Evolutionary conservation across 2,113 vertebrate genomes (phyloP).

Genomic region (Mormoops blainvillei): DNA sequence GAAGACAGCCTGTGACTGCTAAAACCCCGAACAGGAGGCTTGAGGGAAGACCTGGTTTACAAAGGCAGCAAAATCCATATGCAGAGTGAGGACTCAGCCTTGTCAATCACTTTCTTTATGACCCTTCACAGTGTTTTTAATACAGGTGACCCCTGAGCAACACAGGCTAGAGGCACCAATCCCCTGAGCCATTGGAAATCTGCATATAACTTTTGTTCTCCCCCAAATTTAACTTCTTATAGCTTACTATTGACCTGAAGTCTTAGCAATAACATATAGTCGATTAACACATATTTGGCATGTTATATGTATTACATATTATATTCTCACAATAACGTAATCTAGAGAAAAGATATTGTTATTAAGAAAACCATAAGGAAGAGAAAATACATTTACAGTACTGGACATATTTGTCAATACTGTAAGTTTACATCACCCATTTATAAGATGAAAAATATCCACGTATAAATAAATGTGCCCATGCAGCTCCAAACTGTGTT

Average conservation of each 20-base stretch:
- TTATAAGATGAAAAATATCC: not conserved
- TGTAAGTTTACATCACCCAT: not conserved
- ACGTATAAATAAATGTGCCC: not conserved
- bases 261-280: not conserved
- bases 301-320: not conserved
- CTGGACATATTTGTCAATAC: no score
- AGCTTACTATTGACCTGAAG: not conserved
- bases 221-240: not conserved
- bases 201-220: not conserved
- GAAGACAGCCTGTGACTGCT: not conserved
- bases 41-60: not conserved
- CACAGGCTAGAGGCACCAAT: not conserved
- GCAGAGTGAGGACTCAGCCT: not conserved
- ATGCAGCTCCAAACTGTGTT: not conserved
- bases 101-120: not conserved
- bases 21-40: not conserved
- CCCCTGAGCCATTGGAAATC: not conserved
- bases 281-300: not conserved
- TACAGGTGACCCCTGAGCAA: not conserved
- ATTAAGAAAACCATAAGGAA: not conserved
- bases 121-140: not conserved
- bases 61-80: not conserved
- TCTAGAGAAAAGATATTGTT: not conserved
- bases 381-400: not conserved
- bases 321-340: not conserved